phyloP scores from a whole-genome alignment of 2,113 vertebrate species.

The Melanerpes formicivorus region DNA sequence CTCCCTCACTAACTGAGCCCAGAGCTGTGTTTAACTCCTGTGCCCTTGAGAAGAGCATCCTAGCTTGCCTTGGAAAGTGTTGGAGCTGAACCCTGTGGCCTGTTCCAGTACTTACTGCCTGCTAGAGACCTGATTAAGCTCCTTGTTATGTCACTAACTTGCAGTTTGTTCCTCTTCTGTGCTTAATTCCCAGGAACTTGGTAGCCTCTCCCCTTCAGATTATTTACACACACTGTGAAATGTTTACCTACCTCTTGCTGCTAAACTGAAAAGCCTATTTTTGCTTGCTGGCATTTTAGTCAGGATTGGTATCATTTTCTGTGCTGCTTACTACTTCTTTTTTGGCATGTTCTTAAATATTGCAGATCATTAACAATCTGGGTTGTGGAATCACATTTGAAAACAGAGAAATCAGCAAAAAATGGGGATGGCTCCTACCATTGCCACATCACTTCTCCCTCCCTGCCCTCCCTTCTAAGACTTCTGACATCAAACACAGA shows the following conservation, averaged over 20 bases:
- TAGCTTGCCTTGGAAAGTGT: not conserved
- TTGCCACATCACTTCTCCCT: not conserved
- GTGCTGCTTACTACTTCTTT: not conserved
- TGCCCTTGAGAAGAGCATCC: not conserved
- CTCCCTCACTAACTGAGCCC: not conserved
- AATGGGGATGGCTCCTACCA: not conserved
- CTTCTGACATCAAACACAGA: not conserved
- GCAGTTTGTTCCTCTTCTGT: not conserved
- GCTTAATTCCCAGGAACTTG: not conserved
- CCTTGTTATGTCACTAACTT: not conserved
- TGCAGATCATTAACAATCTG: conserved; percentile 1
- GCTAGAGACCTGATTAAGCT: not conserved
- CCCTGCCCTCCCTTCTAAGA: not conserved
- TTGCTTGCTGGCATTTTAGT: not conserved
- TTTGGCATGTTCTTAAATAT: not conserved
- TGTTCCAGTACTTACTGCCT: not conserved
- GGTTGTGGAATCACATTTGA: not conserved
- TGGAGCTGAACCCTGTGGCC: not conserved
- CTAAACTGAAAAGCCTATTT: conserved; percentile 8
- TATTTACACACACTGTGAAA: not conserved
- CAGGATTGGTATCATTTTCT: not conserved
- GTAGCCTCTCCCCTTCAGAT: not conserved
- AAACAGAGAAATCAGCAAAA: not conserved
- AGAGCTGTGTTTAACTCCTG: not conserved
- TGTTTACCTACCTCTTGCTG: not conserved